Conservation (phyloP, 2,888 invertebrate species). For the Stomorhina lunata region DNA sequence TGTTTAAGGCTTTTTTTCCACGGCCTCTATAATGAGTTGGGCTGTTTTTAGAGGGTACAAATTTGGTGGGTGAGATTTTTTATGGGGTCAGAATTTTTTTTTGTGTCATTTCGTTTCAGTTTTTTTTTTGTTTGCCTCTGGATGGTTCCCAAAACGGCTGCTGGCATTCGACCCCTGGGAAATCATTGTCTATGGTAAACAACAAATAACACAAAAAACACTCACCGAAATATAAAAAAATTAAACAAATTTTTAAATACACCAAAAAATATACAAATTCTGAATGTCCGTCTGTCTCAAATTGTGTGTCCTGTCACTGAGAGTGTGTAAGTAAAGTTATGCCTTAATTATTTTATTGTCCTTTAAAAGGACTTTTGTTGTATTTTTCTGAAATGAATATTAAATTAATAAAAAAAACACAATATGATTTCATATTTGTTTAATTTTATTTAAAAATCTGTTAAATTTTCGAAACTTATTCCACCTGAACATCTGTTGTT, state of each 20-base stretch:
- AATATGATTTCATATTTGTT: slow-evolving; percentile 70
- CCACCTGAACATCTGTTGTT: too few species aligned
- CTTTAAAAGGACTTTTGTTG: slow-evolving; percentile 69
- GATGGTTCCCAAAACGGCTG: slow-evolving; percentile 66
- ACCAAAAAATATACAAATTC: slow-evolving; percentile 21
- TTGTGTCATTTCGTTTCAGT: slow-evolving; percentile 51
- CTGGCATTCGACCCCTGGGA: slow-evolving; percentile 65
- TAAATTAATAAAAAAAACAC: slow-evolving; percentile 55
- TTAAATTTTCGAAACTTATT: slow-evolving; percentile 47
- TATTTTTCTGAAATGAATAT: slow-evolving; percentile 68
- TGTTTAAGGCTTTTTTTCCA: slow-evolving; percentile 34
- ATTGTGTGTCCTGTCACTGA: too few species aligned
- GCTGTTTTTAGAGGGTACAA: neutral
- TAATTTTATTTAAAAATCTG: slow-evolving; percentile 63
- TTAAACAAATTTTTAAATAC: slow-evolving; percentile 55
- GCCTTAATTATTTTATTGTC: slow-evolving; percentile 67
- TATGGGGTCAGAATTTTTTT: slow-evolving; percentile 58
- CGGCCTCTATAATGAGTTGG: slow-evolving; percentile 42
- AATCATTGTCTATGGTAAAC: slow-evolving; percentile 66
- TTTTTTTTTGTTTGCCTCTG: slow-evolving; percentile 52
- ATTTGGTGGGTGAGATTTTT: slow-evolving; percentile 60
- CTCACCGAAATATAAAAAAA: slow-evolving; percentile 2
- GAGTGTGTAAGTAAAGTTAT: slow-evolving; percentile 67
- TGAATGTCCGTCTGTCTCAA: too few species aligned
- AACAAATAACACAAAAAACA: slow-evolving; percentile 43